Conservation (phyloP, 2,113 vertebrate species). For the Steatornis caripensis region DNA sequence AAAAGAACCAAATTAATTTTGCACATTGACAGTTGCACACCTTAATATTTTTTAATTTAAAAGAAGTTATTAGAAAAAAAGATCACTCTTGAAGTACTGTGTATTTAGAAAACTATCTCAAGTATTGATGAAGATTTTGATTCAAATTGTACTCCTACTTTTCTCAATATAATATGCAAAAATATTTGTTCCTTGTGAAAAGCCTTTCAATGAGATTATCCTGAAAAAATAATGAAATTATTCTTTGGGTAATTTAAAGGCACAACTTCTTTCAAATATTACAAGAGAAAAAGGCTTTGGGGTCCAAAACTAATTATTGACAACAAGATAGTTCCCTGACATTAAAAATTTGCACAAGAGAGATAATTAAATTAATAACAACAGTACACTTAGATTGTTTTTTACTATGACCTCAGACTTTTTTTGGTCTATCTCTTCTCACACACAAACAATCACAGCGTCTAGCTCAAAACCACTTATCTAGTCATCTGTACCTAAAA, state of each 20-base stretch:
- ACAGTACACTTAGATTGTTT: not conserved
- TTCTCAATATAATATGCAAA: not conserved
- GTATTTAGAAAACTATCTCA: not conserved
- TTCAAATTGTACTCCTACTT: not conserved
- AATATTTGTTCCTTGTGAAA: not conserved
- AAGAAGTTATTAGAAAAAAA: not conserved
- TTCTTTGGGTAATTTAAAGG: not conserved
- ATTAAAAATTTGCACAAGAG: not conserved
- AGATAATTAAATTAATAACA: not conserved
- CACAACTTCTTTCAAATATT: not conserved
- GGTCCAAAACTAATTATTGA: not conserved
- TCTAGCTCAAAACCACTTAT: not conserved
- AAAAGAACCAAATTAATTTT: not conserved
- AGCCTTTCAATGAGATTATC: not conserved
- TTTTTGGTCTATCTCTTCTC: not conserved
- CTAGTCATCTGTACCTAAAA: not conserved
- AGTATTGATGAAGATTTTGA: not conserved
- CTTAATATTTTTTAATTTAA: not conserved
- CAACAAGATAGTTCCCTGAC: not conserved
- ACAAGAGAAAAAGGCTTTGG: not conserved
- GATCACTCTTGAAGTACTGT: not conserved
- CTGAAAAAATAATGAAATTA: not conserved
- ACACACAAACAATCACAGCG: not conserved
- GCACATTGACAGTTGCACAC: not conserved
- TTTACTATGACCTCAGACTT: not conserved